Evolutionary conservation across 2,888 invertebrate genomes (phyloP).

Genomic region (Hemicrepidius hirtus): DNA sequence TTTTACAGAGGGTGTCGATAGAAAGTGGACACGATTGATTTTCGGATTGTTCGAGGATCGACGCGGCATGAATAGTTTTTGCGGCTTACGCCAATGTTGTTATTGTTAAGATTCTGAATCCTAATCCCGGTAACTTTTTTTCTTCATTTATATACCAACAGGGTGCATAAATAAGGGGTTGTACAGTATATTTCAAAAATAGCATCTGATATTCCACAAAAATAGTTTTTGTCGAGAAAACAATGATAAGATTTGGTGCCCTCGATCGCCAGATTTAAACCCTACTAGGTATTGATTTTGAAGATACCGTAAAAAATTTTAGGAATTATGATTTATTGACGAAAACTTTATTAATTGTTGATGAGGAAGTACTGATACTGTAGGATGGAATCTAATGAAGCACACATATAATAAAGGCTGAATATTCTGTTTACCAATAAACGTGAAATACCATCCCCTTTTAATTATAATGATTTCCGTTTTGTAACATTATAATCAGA

Average conservation of each 20-base stretch:
- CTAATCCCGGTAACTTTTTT: background rate
- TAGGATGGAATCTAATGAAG: background rate
- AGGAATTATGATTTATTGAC: background rate
- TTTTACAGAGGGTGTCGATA: conserved; percentile 61
- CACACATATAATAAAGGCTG: conserved; percentile 6
- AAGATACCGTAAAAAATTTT: background rate
- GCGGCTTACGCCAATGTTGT: conserved; percentile 18
- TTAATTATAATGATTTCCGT: conserved; percentile 53
- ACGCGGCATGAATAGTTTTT: conserved; percentile 15
- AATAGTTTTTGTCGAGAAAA: too few relatives aligned
- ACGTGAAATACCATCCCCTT: conserved; percentile 43
- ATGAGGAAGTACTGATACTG: background rate
- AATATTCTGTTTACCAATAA: conserved; percentile 48
- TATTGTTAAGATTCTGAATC: conserved; percentile 9
- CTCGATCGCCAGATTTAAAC: too few relatives aligned
- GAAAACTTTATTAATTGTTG: background rate
- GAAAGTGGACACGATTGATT: conserved; percentile 44
- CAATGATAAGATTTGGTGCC: too few relatives aligned
- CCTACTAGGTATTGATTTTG: too few relatives aligned
- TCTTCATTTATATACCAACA: background rate
- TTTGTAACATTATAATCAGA: conserved; percentile 52
- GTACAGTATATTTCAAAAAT: too few relatives aligned
- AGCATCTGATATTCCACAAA: too few relatives aligned
- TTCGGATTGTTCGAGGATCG: conserved; percentile 23
- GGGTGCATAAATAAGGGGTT: background rate